Conservation (phyloP, 1,140 invertebrate species). For the Drosophila repletoides region DNA sequence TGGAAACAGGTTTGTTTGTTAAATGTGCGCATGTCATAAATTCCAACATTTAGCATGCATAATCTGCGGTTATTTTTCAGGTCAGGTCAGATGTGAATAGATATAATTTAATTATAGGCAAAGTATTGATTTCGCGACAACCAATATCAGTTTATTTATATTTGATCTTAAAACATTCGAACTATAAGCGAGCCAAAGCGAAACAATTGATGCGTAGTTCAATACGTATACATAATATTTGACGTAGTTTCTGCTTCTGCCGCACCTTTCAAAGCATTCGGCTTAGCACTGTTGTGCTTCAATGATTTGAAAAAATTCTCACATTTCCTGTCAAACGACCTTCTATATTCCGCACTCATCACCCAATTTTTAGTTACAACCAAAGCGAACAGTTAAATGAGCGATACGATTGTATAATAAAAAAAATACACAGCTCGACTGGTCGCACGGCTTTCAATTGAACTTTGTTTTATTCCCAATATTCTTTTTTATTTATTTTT, state of each 20-base stretch:
- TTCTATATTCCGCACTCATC: neutral
- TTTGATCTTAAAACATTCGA: neutral
- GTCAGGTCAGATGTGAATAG: neutral
- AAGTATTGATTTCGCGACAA: neutral
- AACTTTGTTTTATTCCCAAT: constrained; percentile 43
- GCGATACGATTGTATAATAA: constrained; percentile 5
- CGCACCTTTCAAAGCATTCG: constrained; percentile 31
- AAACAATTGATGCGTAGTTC: constrained; percentile 25
- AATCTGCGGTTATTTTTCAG: constrained; percentile 35
- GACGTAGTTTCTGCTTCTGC: neutral
- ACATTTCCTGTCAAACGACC: constrained; percentile 42
- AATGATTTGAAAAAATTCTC: constrained; percentile 55
- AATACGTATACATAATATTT: constrained; percentile 13
- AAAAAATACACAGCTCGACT: constrained; percentile 43
- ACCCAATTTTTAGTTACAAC: neutral
- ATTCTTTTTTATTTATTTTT: no score
- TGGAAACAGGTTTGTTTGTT: no score
- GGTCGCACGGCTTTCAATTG: constrained; percentile 43
- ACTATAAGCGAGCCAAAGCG: no score
- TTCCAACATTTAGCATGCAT: constrained; percentile 31
- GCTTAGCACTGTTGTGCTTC: constrained; percentile 24
- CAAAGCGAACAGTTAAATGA: constrained; percentile 33
- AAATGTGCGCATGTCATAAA: constrained; percentile 5
- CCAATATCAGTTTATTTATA: neutral
- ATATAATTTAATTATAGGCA: constrained; percentile 11